Evolutionary conservation across 2,113 vertebrate genomes (phyloP), one percentile per base, ranked within the genome.

Genomic region (Nesospiza acunhae): DNA sequence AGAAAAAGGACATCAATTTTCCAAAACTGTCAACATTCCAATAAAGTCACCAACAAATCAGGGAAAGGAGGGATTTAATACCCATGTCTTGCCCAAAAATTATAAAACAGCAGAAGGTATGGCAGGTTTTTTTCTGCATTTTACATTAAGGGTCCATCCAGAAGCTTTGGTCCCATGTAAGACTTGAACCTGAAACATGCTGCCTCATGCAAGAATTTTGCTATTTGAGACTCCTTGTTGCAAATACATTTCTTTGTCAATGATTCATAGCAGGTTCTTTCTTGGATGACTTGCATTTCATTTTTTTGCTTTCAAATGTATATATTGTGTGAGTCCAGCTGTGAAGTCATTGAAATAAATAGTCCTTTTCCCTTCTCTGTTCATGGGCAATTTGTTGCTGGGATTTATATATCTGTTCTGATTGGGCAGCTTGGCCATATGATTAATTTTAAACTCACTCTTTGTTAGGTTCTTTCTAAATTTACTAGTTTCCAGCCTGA

Each of bases 321-420:
- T 39, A 59, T 83, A 90, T 91, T 90, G 44, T 90, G 33, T 77
- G 79, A 97, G 72, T 86, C 62, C 75, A 95, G 33, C 85, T 96
- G 90, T 93, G 70, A 88, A 96, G 63, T 94, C 55, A 80, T 80
- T 85, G 63, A 91, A 56, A 95, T 53, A 84, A 96, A 84, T 75
- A 92, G 55, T 77, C 33, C 14, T 86, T 92, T 90, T 82, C 60
- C 84, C 10, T 89, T 60, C 63, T 53, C 67, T 80, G 23, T 70
- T 91, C 87, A 80, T 77, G 70, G 90, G 39, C 70, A 55, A 90
- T 88, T 93, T 83, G 26, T 91, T 93, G 19, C 68, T 70, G 47
- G 63, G 82, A 83, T 90, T 91, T 88, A 74, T 88, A 74, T 88
- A 70, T 79, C 39, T 56, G 31, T 77, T 73, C 63, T 83, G 58